Evolutionary conservation across 2,797 vertebrate genomes (phyloP).

Genomic region (Scyliorhinus canicula): DNA sequence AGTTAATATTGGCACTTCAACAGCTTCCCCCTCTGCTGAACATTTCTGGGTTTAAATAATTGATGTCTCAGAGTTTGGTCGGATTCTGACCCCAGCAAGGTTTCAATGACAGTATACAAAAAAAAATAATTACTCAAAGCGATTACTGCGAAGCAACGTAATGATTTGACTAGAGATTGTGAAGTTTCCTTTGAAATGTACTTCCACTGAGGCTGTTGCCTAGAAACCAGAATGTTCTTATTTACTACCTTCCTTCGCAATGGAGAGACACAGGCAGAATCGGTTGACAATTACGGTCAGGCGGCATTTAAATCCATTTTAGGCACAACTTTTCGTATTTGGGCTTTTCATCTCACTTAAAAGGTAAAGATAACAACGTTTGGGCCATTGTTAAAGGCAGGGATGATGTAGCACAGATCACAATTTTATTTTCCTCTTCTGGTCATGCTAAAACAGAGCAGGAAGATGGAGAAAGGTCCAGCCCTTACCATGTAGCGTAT

Average conservation of each 20-base stretch:
- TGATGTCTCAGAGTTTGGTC: background rate
- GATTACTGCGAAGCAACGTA: background rate
- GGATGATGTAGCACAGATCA: background rate
- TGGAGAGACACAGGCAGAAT: background rate
- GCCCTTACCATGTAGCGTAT: background rate
- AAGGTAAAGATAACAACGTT: background rate
- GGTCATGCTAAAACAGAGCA: background rate
- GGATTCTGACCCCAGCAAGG: background rate
- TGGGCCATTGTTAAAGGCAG: background rate
- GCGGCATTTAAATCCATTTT: background rate
- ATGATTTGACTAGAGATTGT: background rate
- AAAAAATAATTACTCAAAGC: background rate
- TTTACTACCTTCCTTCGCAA: background rate
- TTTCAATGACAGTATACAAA: background rate
- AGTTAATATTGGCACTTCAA: background rate
- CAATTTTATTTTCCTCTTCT: background rate
- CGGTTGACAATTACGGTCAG: background rate
- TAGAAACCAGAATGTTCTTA: background rate
- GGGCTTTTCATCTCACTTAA: background rate
- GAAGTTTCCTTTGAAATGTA: background rate
- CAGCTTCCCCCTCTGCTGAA: background rate
- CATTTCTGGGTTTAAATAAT: background rate
- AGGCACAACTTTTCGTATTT: background rate
- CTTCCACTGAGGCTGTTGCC: background rate
- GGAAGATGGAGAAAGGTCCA: background rate